Evolutionary conservation across 2,888 invertebrate species (phyloP).

Genomic region (Lacanobia oleracea): DNA sequence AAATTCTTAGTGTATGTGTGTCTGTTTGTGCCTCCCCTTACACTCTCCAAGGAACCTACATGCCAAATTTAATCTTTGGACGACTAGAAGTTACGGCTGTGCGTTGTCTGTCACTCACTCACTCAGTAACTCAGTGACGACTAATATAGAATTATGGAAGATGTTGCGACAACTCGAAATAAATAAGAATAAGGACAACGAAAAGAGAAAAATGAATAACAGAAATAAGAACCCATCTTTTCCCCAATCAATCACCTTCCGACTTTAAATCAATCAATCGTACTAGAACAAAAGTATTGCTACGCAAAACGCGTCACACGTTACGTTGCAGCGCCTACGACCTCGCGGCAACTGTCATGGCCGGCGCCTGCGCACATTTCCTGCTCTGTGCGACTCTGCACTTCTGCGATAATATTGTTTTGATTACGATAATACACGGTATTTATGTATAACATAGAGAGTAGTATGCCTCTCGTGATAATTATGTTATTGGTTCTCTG

Average conservation of each 20-base stretch:
- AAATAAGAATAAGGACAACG: background rate
- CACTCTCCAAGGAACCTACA: no score
- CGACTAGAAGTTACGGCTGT: no score
- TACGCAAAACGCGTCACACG: constrained; percentile 73
- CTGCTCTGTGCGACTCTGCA: constrained; percentile 68
- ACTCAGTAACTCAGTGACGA: no score
- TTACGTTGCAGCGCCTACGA: constrained; percentile 67
- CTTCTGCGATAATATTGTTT: constrained; percentile 71
- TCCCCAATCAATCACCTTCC: constrained; percentile 16
- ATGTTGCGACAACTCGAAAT: background rate
- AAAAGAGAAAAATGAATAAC: background rate
- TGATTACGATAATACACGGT: constrained; percentile 65
- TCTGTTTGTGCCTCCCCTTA: no score
- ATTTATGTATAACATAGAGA: constrained; percentile 37
- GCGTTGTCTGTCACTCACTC: no score
- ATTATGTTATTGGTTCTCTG: constrained; percentile 45
- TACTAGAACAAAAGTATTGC: constrained; percentile 61
- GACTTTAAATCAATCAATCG: constrained; percentile 38
- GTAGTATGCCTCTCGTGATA: constrained; percentile 53
- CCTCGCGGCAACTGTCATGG: constrained; percentile 58
- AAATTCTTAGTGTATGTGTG: no score
- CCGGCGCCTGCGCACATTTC: constrained; percentile 69
- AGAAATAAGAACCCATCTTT: background rate
- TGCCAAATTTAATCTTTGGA: no score
- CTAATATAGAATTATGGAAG: background rate